Evolutionary conservation across 2,113 vertebrate genomes (phyloP).

Genomic region (Cryptotis parvus): DNA sequence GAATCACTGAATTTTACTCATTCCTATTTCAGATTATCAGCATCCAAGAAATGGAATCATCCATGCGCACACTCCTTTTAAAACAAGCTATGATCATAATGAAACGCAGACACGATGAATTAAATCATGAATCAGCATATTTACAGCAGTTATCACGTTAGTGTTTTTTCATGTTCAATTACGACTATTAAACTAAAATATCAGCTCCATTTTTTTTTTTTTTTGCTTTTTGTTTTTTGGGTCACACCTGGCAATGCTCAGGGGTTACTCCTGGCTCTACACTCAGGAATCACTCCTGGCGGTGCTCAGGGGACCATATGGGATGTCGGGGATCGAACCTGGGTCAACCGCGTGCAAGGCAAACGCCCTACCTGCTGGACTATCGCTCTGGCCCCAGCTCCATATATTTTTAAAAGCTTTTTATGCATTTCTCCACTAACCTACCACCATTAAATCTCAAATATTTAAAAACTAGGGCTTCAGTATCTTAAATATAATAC

Average conservation of each 20-base stretch:
- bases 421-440: neutral
- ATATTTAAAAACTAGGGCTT: conserved; percentile 24
- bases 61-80: conserved; percentile 89
- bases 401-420: no score
- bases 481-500: conserved; percentile 7
- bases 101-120: conserved; percentile 89
- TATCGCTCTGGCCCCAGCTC: no score
- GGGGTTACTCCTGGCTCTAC: no score
- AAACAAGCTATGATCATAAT: conserved; percentile 86
- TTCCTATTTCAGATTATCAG: conserved; percentile 87
- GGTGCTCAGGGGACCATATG: no score
- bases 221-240: no score
- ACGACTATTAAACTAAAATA: conserved; percentile 39
- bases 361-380: no score
- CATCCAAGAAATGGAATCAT: conserved; percentile 92
- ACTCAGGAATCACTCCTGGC: no score
- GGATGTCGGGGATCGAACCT: no score
- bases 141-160: conserved; percentile 81
- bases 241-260: no score
- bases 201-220: no score
- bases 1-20: conserved; percentile 36
- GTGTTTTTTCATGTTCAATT: conserved; percentile 66
- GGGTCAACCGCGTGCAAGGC: no score
- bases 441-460: conserved; percentile 20
- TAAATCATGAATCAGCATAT: conserved; percentile 87